A percentile compares a stretch with the other conserved stretches of the same genome.
phyloP scores from a whole-genome alignment of 2,797 vertebrate species.

The Poeciliopsis paucimaculata region DNA sequence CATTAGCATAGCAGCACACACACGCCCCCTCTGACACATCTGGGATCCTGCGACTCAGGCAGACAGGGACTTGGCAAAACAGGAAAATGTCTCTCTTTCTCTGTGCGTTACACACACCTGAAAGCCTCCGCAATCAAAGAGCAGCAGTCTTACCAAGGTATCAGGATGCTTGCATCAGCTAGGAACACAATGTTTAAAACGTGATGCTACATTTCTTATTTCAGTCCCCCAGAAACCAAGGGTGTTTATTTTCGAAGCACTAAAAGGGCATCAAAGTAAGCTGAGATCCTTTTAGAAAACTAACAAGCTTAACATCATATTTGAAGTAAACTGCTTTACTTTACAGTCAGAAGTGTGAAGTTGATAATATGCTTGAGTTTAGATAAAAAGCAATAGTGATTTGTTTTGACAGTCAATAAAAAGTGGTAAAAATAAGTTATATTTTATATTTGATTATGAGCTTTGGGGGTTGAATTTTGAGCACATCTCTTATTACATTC shows the following conservation, averaged over 20 bases:
- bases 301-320: not conserved
- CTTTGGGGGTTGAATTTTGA: not conserved
- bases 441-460: not conserved
- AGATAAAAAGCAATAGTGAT: not conserved
- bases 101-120: slow-evolving; percentile 51
- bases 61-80: slow-evolving; percentile 70
- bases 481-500: not conserved
- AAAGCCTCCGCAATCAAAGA: slow-evolving; percentile 69
- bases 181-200: slow-evolving; percentile 48
- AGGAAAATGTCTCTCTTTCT: slow-evolving; percentile 57
- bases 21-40: slow-evolving; percentile 64
- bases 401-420: not conserved
- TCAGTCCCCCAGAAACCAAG: slow-evolving; percentile 25
- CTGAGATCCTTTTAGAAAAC: not conserved
- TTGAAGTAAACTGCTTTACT: not conserved
- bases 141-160: slow-evolving; percentile 67
- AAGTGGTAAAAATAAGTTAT: not conserved
- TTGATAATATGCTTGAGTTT: not conserved
- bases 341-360: not conserved
- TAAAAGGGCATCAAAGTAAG: not conserved
- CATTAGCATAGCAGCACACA: slow-evolving; percentile 80
- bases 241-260: slow-evolving; percentile 8
- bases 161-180: slow-evolving; percentile 71
- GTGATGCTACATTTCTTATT: slow-evolving; percentile 57
- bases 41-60: slow-evolving; percentile 66